A percentile compares a stretch with the other conserved stretches of the same genome.
phyloP scores from a whole-genome alignment of 2,113 vertebrate species.

The Laticauda laticaudata region DNA sequence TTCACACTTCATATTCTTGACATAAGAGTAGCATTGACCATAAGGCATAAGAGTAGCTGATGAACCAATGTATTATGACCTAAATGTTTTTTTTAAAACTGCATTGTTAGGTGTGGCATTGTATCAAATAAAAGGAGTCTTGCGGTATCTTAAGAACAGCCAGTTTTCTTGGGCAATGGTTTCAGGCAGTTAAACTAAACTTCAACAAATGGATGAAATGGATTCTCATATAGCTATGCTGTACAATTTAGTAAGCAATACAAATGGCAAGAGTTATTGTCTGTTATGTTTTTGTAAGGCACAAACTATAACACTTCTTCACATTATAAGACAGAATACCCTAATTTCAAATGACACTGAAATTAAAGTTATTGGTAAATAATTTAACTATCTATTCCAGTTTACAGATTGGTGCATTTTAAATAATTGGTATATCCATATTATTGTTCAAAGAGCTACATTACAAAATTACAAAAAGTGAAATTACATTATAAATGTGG shows the following conservation, averaged over 20 bases:
- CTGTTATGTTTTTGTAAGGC: not conserved
- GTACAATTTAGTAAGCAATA: not conserved
- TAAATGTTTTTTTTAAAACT: not conserved
- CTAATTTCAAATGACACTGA: not conserved
- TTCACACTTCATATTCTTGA: conserved; percentile 56
- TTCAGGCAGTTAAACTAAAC: not conserved
- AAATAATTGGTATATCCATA: not conserved
- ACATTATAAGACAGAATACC: not conserved
- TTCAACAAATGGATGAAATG: not conserved
- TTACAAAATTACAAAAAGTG: not conserved
- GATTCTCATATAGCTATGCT: not conserved
- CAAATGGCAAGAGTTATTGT: not conserved
- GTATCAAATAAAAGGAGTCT: not conserved
- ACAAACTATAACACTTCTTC: too few relatives aligned
- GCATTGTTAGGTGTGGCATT: not conserved
- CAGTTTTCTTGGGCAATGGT: not conserved
- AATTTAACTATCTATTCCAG: not conserved
- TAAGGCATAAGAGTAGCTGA: not conserved
- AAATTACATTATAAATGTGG: not conserved
- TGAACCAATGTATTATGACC: not conserved
- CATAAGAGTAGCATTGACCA: not conserved
- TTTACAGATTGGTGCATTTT: not conserved
- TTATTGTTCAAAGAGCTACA: not conserved
- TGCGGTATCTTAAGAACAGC: not conserved
- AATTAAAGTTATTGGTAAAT: not conserved